Conservation (phyloP, 1,140 invertebrate species). For the Camponotus pennsylvanicus region DNA sequence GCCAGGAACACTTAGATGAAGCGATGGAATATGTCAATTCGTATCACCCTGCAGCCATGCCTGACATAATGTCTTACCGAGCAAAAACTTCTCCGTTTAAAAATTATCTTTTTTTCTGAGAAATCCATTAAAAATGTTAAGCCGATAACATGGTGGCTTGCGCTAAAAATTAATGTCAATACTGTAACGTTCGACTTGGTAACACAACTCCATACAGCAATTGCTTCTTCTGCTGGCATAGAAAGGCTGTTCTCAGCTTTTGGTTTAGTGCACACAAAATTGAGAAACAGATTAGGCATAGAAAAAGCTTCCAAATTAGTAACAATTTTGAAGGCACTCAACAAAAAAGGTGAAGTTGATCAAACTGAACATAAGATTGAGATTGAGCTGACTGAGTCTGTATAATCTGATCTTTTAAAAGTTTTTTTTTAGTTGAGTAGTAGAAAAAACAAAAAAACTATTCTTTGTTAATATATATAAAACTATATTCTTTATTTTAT, state of each 20-base stretch:
- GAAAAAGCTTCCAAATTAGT: constrained; percentile 67
- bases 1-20: constrained; percentile 32
- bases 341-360: constrained; percentile 24
- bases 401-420: constrained; percentile 17
- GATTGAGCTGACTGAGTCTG: not conserved
- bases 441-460: not conserved
- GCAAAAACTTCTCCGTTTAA: constrained; percentile 16
- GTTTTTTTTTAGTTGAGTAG: not conserved
- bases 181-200: constrained; percentile 4
- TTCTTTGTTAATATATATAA: constrained; percentile 13
- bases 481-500: constrained; percentile 9
- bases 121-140: constrained; percentile 20
- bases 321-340: constrained; percentile 59
- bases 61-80: constrained; percentile 23
- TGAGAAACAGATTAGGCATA: constrained; percentile 62
- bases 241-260: constrained; percentile 66
- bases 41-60: no score
- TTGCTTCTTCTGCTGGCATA: constrained; percentile 60
- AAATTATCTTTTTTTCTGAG: constrained; percentile 12
- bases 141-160: constrained; percentile 27
- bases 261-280: constrained; percentile 62
- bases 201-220: constrained; percentile 48
- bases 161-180: not conserved
- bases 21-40: constrained; percentile 12
- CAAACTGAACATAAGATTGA: not conserved